Conservation (phyloP, 2,113 vertebrate species). For the Hydropotes inermis region DNA sequence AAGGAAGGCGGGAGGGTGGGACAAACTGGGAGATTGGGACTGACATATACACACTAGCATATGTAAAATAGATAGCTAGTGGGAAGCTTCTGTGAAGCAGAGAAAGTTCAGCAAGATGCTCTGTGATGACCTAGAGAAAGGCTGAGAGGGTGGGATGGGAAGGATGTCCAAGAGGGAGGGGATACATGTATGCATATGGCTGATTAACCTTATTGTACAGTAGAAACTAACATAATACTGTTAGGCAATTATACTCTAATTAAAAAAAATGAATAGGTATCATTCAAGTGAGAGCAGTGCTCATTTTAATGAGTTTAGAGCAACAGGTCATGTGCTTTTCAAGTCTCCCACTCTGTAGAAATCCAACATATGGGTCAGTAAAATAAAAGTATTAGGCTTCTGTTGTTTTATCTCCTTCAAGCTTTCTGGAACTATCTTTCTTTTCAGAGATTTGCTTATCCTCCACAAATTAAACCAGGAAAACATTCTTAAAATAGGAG, state of each 20-base stretch:
- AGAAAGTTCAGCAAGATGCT: background rate
- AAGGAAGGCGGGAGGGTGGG: background rate
- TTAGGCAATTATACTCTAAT: background rate
- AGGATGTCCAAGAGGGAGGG: background rate
- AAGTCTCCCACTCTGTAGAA: background rate
- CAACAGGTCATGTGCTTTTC: background rate
- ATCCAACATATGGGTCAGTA: background rate
- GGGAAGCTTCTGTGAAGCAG: background rate
- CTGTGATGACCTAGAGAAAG: background rate
- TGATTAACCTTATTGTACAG: background rate
- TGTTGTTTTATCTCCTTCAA: background rate
- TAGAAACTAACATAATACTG: background rate
- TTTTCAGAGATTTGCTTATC: background rate
- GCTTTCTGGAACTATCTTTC: background rate
- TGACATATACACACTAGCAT: background rate
- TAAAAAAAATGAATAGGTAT: background rate
- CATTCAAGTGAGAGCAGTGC: background rate
- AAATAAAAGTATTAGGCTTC: background rate
- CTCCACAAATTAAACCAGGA: background rate
- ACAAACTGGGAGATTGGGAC: background rate
- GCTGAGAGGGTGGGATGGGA: background rate
- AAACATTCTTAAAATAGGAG: background rate
- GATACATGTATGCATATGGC: background rate
- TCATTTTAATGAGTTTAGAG: background rate
- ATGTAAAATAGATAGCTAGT: background rate